A percentile compares a stretch with the other conserved stretches of the same genome.
Evolutionary conservation across 92 coral and sea anemone genomes (phyloP).

Genomic region (Parazoanthus swiftii): DNA sequence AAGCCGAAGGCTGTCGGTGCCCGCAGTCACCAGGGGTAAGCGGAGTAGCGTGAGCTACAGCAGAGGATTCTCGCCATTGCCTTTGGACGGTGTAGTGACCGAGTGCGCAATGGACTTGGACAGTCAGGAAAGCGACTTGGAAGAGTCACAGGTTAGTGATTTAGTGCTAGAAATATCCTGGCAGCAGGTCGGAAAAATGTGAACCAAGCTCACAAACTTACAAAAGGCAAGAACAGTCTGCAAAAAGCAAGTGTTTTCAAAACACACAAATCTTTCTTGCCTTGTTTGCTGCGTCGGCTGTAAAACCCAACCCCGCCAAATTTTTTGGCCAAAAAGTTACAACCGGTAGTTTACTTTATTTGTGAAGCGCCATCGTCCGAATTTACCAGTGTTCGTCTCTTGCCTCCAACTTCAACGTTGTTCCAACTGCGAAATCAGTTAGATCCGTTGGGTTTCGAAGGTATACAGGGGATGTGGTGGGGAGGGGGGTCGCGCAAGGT

Average conservation of each 20-base stretch:
- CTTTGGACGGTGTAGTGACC: conserved; percentile 29
- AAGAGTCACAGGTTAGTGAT: conserved; percentile 74
- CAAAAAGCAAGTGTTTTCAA: too few relatives aligned
- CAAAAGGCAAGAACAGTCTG: neutral
- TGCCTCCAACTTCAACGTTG: conserved; percentile 8
- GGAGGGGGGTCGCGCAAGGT: too few relatives aligned
- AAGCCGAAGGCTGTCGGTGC: conserved; percentile 17
- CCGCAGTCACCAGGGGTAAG: conserved; percentile 18
- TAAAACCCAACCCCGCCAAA: too few relatives aligned
- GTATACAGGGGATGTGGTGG: too few relatives aligned
- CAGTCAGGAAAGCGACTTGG: conserved; percentile 63
- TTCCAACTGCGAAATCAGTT: neutral
- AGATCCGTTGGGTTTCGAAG: too few relatives aligned
- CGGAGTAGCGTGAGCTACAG: conserved; percentile 1
- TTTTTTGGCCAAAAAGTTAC: neutral
- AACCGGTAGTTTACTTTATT: neutral
- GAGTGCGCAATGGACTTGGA: conserved; percentile 68
- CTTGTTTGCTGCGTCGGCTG: neutral
- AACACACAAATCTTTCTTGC: neutral
- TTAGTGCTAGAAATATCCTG: neutral
- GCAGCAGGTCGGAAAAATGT: neutral
- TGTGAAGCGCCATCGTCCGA: neutral
- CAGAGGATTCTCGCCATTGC: neutral
- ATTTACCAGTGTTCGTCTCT: neutral
- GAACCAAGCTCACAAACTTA: neutral